Evolutionary conservation across 2,888 invertebrate species (phyloP), one percentile per base, ranked within the genome.

Genomic region (Scaptomyza tumidula): DNA sequence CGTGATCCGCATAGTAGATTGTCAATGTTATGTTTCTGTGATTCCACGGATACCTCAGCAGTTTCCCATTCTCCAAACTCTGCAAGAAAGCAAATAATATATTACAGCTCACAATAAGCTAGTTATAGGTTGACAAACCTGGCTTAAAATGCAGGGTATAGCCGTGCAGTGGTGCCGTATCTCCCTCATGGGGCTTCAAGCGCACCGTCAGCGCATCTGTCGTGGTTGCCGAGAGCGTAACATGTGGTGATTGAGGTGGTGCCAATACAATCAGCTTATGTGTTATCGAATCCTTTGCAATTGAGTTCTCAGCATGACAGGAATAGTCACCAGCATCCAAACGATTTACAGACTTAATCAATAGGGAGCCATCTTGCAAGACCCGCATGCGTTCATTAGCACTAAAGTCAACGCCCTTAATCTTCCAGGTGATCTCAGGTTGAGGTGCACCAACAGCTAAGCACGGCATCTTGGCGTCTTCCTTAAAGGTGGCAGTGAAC

Each of bases 51-150:
- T 60, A 95, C 95, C 93, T 97, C 96, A 65, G 96, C 95, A 9
- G 96, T 97, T 93, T 97, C 97, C 98, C 98, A 98, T 89, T 97
- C 97, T 16, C 98, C 98, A 89, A 98, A 98, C 92, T 98, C 98
- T 92, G 29, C 0, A 45, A 48, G 10, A 16, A 16, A 41, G 1
- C 41, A 10, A 16, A 41, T 1, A 14, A 14, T 16, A 16, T 10
- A 41, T 10, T 9, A 16, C 14, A 39, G 6, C 7, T 14, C 7
- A 2, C 7, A 2, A 7, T 39, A 16, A 41, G 16, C 29, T 29
- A 24, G 29, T 41, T 0, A 14, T 1, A 14, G 3, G 3, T 24
- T 44, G 9, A 48, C 76, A 57, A 16, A 91, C 92, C 92, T 59
- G 97, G 97, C 91, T 98, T 98, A 93, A 97, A 98, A 90, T 97